Base-by-base conservation (phyloP, 2,113 vertebrate species). In the Dasyprocta punctata region DNA sequence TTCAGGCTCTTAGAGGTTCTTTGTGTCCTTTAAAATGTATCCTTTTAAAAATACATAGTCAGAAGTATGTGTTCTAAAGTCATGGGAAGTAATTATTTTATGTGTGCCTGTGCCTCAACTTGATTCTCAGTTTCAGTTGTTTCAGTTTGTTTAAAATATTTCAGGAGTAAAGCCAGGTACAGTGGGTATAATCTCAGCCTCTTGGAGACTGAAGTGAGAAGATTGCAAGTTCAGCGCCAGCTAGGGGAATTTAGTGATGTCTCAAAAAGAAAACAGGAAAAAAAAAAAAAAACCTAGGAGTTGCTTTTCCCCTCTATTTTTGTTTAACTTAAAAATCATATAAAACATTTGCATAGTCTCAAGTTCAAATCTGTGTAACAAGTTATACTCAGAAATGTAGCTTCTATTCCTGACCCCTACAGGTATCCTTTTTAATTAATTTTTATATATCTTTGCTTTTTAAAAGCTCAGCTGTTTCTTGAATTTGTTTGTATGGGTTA, bases 321-420 rank as follows among this genome's bases (percentile, higher is more conserved):
- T 90, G 86, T 90, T 89, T 92, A 78, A 61, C 69, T 89, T 95
- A 52, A 93, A 80, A 73, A 41, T 69, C 75, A 95, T 63, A 5
- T 90, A 88, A 77, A 60, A 88, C 22, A 38, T 58, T 92, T 87
- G 9, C 9, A 52, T 88, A 67, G 4, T 93, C 44, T 14, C 49
- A 95, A 90, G 78, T 93, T 93, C 28, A 80, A 84, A 88, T 88
- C 60, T 84, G 14, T 84, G 6, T 36, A 75, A 56, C 24, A 90
- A 44, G 49, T 19, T 90, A 71, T 19, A 77, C 52, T 86, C 41
- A 81, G 58, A 75, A 83, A 90, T 80, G 33, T 83, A 41, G 28
- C 36, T 90, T 92, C 41, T 33, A 19, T 67, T 96, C 33, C 33
- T 91, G 58, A 90, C 7, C 38, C 26, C 7, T 69, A 19, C 2